A percentile compares a stretch with the other conserved stretches of the same genome.
Evolutionary conservation across 2,113 vertebrate species (phyloP).

Genomic region (Microtus pennsylvanicus): DNA sequence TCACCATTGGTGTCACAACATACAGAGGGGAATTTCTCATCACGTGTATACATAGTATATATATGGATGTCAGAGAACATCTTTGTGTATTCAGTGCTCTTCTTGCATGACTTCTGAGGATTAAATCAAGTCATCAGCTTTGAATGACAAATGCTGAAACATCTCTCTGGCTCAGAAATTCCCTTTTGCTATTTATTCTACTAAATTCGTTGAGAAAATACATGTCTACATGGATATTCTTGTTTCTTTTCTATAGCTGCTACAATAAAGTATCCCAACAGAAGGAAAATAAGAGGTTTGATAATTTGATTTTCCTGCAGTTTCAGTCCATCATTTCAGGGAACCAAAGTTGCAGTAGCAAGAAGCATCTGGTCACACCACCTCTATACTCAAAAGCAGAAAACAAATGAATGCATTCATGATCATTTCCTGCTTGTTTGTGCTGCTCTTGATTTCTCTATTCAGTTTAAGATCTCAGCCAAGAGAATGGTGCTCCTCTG

Average conservation of each 20-base stretch:
- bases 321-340: no score
- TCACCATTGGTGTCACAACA: no score
- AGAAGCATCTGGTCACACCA: neutral
- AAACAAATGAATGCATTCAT: neutral
- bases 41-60: no score
- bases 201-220: neutral
- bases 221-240: neutral
- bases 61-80: neutral
- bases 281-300: neutral
- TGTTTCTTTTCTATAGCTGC: no score
- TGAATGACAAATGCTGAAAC: neutral
- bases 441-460: neutral
- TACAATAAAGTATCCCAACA: neutral
- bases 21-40: no score
- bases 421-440: neutral
- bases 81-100: neutral
- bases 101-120: no score
- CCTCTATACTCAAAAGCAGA: neutral
- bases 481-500: no score
- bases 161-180: neutral
- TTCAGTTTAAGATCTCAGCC: neutral
- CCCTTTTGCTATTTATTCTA: neutral
- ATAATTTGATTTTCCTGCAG: no score
- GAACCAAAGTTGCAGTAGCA: neutral
- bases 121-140: neutral